These are phyloP conservation scores for Neodontobutis hainanensis DNA, from an alignment of 2,113 vertebrate species.

Conservation along the genomic window DNA sequence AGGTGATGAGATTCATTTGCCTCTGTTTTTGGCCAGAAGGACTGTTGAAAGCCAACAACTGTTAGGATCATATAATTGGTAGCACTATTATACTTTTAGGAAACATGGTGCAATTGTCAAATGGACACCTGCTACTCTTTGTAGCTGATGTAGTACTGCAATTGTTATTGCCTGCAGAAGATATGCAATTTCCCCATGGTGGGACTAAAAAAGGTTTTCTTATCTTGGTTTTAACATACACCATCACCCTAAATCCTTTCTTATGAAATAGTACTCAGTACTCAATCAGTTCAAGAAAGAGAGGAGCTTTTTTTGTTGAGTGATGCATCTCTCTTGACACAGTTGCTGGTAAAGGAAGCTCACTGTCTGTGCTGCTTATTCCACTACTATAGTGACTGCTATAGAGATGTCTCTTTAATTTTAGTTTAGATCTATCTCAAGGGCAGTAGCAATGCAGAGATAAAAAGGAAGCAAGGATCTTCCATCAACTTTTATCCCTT, in stretches of 20 bases:
- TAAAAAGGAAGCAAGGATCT: conserved; percentile 42
- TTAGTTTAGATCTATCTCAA: conserved; percentile 63
- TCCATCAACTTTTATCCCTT: conserved; percentile 50
- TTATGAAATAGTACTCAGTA: not conserved
- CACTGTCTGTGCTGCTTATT: conserved; percentile 32
- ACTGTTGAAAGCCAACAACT: conserved; percentile 13
- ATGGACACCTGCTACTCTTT: conserved; percentile 44
- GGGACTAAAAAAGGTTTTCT: no score
- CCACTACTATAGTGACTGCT: conserved; percentile 48
- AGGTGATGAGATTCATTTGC: conserved; percentile 55
- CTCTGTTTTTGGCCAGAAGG: conserved; percentile 22
- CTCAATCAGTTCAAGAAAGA: not conserved
- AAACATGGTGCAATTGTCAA: conserved; percentile 41
- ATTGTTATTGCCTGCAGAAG: not conserved
- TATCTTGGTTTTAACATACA: not conserved
- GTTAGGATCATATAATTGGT: conserved; percentile 29
- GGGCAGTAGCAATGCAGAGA: conserved; percentile 19
- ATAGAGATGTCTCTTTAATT: conserved; percentile 68
- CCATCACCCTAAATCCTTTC: no score
- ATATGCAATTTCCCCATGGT: no score
- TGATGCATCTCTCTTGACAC: conserved; percentile 54
- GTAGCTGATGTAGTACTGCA: conserved; percentile 19
- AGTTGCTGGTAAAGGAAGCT: conserved; percentile 51
- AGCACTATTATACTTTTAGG: conserved; percentile 31
- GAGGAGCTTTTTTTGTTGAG: conserved; percentile 47